These are phyloP conservation scores for Hafferia zeledoni DNA, from an alignment of 2,797 vertebrate genomes.

Conservation along the genomic window DNA sequence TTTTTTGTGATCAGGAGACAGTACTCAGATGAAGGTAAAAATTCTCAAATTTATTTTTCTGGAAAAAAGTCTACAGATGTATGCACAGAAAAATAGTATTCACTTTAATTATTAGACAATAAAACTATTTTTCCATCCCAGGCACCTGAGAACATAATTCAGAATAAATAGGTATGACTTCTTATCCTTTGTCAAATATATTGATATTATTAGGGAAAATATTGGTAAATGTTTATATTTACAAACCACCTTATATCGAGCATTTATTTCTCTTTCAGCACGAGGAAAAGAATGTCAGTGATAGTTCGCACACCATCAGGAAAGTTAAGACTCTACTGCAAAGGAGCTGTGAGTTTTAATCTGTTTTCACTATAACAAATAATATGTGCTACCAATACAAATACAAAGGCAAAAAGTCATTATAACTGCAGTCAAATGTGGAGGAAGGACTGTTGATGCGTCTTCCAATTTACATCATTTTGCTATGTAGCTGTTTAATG, in stretches of 20 bases:
- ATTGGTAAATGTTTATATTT: neutral
- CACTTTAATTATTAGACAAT: neutral
- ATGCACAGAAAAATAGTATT: neutral
- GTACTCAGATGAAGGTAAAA: neutral
- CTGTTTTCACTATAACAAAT: slow-evolving; percentile 17
- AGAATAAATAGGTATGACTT: neutral
- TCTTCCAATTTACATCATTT: neutral
- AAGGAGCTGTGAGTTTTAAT: slow-evolving; percentile 93
- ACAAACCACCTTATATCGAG: neutral
- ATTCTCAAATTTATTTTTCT: neutral
- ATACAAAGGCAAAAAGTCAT: neutral
- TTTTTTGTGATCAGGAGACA: neutral
- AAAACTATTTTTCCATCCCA: neutral
- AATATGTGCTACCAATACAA: neutral
- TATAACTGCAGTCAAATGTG: neutral
- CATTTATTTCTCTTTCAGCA: slow-evolving; percentile 77
- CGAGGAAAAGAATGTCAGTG: slow-evolving; percentile 98
- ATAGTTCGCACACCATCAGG: slow-evolving; percentile 96
- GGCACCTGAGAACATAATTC: neutral
- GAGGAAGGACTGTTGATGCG: neutral
- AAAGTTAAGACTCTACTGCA: slow-evolving; percentile 98
- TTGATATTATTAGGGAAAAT: neutral
- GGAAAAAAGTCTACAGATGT: neutral
- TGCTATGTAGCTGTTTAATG: neutral
- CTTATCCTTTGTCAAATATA: neutral